phyloP scores from a whole-genome alignment of 2,888 invertebrate species.

The Bombyx huttoni region DNA sequence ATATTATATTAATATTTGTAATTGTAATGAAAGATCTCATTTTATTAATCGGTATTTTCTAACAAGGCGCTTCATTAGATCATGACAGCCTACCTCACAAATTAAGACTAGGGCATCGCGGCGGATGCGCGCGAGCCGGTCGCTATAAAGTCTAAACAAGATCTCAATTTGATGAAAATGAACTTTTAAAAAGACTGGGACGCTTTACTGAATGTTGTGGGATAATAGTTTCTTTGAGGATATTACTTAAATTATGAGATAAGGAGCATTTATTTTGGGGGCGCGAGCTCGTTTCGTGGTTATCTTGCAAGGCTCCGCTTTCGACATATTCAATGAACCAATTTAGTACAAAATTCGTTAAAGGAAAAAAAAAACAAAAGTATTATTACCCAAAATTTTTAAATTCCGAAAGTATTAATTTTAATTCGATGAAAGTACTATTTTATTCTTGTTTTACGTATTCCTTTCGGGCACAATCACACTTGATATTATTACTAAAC shows the following conservation, averaged over 20 bases:
- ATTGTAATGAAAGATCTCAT: constrained; percentile 73
- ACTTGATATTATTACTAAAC: constrained; percentile 14
- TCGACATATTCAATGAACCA: constrained; percentile 39
- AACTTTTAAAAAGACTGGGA: constrained; percentile 72
- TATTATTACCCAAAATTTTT: constrained; percentile 61
- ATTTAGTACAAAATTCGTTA: constrained; percentile 64
- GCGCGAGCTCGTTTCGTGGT: constrained; percentile 32
- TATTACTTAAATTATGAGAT: constrained; percentile 70
- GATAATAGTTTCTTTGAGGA: constrained; percentile 67
- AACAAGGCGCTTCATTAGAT: constrained; percentile 73
- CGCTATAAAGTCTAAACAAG: constrained; percentile 68
- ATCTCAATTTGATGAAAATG: constrained; percentile 73
- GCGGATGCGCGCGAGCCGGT: constrained; percentile 29
- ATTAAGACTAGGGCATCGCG: constrained; percentile 48
- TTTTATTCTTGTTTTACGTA: constrained; percentile 26
- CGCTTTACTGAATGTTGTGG: constrained; percentile 73
- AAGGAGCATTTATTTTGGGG: constrained; percentile 62
- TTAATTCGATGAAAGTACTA: constrained; percentile 48
- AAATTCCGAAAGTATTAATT: constrained; percentile 66
- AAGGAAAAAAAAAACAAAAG: constrained; percentile 35
- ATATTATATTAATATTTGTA: constrained; percentile 70
- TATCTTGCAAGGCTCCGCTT: constrained; percentile 37
- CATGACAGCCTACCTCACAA: constrained; percentile 73
- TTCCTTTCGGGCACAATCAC: constrained; percentile 31
- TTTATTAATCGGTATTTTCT: constrained; percentile 73